Evolutionary conservation across 1,140 invertebrate genomes (phyloP).

Genomic region (Hydropsyche tenuis): DNA sequence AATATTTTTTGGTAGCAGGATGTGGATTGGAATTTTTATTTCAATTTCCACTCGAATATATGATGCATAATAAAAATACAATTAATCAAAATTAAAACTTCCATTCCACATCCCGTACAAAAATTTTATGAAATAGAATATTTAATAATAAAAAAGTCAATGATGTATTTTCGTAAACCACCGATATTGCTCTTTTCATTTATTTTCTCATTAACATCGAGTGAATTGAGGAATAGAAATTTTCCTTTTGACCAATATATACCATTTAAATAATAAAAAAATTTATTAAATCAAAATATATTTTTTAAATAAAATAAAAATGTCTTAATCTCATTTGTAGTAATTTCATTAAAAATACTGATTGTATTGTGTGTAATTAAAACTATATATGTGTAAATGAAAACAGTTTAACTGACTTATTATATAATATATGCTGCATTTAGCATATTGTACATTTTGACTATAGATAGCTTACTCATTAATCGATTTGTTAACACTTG

Average conservation of each 20-base stretch:
- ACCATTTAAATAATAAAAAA: neutral
- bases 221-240: constrained; percentile 47
- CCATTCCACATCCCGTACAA: constrained; percentile 56
- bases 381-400: no score
- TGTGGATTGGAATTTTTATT: constrained; percentile 50
- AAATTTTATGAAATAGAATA: neutral
- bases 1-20: constrained; percentile 35
- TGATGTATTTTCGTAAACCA: neutral
- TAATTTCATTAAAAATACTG: constrained; percentile 5
- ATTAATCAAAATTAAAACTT: constrained; percentile 59
- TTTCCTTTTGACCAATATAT: constrained; percentile 31
- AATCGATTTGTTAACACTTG: no score
- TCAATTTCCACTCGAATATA: neutral
- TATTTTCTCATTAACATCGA: neutral
- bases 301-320: neutral
- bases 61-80: constrained; percentile 19
- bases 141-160: neutral
- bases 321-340: neutral
- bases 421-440: no score
- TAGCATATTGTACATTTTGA: no score
- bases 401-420: no score
- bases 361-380: no score
- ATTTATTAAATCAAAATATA: constrained; percentile 15
- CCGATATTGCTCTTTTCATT: constrained; percentile 33
- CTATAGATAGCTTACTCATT: no score